Base-by-base conservation (phyloP, 2,113 vertebrate species). In the Neomonachus schauinslandi region DNA sequence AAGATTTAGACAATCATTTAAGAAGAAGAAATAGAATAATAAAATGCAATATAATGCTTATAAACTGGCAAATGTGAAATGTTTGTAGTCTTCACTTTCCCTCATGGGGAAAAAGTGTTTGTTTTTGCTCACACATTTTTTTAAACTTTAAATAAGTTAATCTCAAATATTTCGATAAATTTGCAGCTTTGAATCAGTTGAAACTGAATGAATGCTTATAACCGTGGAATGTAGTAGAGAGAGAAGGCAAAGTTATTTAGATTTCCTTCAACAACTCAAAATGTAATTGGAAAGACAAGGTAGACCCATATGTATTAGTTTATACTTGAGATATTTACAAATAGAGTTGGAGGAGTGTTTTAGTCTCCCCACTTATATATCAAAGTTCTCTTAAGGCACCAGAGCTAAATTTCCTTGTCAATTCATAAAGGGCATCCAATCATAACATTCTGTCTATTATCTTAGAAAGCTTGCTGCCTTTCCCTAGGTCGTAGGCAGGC, bases 221-320 rank as follows among this genome's bases (percentile, higher is more conserved):
- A 86, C 12, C 89, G 1, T 76, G 15, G 14, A 86, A 84, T 88
- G 69, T 46, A 88, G 49, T 83, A 46, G 69, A 74, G 46, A 96
- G 69, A 63, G 59, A 96, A 95, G 24, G 10, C 36, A 91, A 69
- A 94, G 4, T 33, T 61, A 57, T 86, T 95, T 84, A 88, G 28
- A 80, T 87, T 96, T 46, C n/a, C 76, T 88, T 86, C 39, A 91
- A 57, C 96, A 91, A 90, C 76, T 94, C 69, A 92, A 90, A 91
- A 95, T 90, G 42, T 77, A 90, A 77, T 94, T 91, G 36, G 36
- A 93, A 71, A 97, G 55, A 92, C 14, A 91, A 85, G 13, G 10
- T 14, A 89, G 7, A 85, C 2, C n/a, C 21, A 55, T 51, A 11
- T 14, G 7, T 79, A 69, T 51, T 84, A 89, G 39, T 79, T 82